Percentiles rank a stretch among this genome's conserved stretches.
phyloP scores from a whole-genome alignment of 2,888 invertebrate species.

The Dinocampus coccinellae region DNA sequence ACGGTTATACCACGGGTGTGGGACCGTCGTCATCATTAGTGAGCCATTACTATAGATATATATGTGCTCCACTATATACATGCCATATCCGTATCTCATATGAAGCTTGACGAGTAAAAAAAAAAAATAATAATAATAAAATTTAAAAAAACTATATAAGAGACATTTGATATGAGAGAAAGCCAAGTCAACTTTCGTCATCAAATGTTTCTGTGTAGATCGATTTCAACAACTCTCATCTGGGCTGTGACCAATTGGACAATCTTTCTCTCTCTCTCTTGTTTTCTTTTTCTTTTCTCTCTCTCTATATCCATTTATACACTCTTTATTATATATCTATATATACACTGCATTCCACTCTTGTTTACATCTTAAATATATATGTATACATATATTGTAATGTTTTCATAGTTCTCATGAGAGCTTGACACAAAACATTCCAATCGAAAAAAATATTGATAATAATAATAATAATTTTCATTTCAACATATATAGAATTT shows the following conservation, averaged over 20 bases:
- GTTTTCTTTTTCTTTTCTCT: not conserved
- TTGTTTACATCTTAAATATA: no score
- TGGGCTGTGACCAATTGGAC: not conserved
- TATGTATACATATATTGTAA: not conserved
- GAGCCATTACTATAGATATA: not conserved
- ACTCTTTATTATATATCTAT: not conserved
- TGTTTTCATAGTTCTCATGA: no score
- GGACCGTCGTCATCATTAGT: conserved; percentile 37
- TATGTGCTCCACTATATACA: not conserved
- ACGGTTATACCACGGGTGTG: conserved; percentile 52
- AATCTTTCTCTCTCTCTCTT: not conserved
- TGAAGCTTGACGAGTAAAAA: conserved; percentile 40
- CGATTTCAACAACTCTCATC: conserved; percentile 4
- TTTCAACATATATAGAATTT: no score
- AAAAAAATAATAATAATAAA: no score
- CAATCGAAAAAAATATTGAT: no score
- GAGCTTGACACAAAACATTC: no score
- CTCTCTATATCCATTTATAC: not conserved
- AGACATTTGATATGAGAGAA: conserved; percentile 53
- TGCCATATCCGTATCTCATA: not conserved
- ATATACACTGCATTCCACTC: no score
- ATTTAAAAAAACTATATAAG: no score
- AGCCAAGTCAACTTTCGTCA: conserved; percentile 43
- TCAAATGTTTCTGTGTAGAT: conserved; percentile 35
- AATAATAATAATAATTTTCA: no score